These are phyloP conservation scores for Euzophera pinguis DNA, from an alignment of 2,888 invertebrate species.

Conservation along the genomic window DNA sequence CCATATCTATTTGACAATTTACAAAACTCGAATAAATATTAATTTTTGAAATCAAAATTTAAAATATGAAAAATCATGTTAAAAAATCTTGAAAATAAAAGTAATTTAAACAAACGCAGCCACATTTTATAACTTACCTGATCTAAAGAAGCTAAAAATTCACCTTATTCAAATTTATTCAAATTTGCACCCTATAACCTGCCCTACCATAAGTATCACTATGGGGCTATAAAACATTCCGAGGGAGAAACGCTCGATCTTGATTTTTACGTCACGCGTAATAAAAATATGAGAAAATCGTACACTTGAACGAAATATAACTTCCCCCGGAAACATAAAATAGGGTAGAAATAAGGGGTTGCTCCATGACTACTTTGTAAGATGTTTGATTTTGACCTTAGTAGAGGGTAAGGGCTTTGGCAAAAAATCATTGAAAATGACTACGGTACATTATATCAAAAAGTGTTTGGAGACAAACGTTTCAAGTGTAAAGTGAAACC, in stretches of 20 bases:
- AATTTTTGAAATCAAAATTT: no score
- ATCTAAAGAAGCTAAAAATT: slow-evolving; percentile 8
- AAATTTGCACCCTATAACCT: slow-evolving; percentile 30
- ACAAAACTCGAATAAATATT: no score
- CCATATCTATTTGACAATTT: no score
- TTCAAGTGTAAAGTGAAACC: no score
- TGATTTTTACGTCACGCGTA: slow-evolving; percentile 60
- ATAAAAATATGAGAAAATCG: slow-evolving; percentile 68
- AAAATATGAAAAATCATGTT: no score
- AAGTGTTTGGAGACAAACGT: no score
- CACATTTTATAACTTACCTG: background rate
- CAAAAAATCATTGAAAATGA: no score
- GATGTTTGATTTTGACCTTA: background rate
- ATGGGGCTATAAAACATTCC: slow-evolving; percentile 42
- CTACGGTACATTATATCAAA: no score
- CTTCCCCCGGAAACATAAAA: slow-evolving; percentile 68
- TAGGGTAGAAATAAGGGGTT: slow-evolving; percentile 26
- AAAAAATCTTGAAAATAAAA: no score
- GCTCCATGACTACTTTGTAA: background rate
- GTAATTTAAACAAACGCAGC: no score
- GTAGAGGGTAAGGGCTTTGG: no score
- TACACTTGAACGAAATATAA: slow-evolving; percentile 62
- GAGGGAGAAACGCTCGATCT: slow-evolving; percentile 43
- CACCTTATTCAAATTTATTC: slow-evolving; percentile 17
- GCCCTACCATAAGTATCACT: slow-evolving; percentile 31